These are phyloP conservation scores for Hyposoter dolosus DNA, from an alignment of 2,888 invertebrate genomes.

Conservation along the genomic window DNA sequence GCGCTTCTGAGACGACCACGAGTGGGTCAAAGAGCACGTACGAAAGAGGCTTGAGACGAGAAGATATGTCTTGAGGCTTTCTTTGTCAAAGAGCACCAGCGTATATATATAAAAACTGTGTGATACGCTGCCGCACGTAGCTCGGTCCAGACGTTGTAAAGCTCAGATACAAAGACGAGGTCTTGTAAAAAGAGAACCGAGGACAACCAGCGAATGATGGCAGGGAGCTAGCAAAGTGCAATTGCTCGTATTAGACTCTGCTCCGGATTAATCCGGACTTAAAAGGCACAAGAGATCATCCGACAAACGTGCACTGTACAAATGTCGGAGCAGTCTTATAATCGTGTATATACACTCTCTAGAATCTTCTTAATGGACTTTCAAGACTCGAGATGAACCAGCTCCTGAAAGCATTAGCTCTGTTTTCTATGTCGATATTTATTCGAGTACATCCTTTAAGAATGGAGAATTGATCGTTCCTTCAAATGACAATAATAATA, in stretches of 20 bases:
- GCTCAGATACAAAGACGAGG: slow-evolving; percentile 17
- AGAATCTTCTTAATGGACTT: slow-evolving; percentile 37
- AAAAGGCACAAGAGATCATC: slow-evolving; percentile 59
- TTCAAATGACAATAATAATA: neutral
- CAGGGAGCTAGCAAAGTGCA: slow-evolving; percentile 52
- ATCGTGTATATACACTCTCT: slow-evolving; percentile 31
- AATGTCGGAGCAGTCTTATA: slow-evolving; percentile 49
- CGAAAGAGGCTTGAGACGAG: slow-evolving; percentile 58
- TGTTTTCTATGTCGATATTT: neutral
- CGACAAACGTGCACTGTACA: slow-evolving; percentile 40
- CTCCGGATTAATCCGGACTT: slow-evolving; percentile 58
- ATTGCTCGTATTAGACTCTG: slow-evolving; percentile 53
- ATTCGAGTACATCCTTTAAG: neutral
- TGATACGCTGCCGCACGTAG: neutral
- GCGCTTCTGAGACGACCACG: slow-evolving; percentile 39
- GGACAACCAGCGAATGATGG: slow-evolving; percentile 25
- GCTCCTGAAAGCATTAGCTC: slow-evolving; percentile 12
- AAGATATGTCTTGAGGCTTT: slow-evolving; percentile 47
- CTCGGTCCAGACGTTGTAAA: slow-evolving; percentile 42
- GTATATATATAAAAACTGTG: neutral
- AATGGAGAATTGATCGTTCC: neutral
- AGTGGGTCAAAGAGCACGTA: slow-evolving; percentile 61
- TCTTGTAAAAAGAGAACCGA: slow-evolving; percentile 24
- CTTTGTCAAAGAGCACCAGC: slow-evolving; percentile 21
- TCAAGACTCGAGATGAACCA: neutral